Evolutionary conservation across 35 echinoderm and acorn worm species (phyloP), one percentile per base, ranked within the genome.

Genomic region (Apostichopus japonicus): DNA sequence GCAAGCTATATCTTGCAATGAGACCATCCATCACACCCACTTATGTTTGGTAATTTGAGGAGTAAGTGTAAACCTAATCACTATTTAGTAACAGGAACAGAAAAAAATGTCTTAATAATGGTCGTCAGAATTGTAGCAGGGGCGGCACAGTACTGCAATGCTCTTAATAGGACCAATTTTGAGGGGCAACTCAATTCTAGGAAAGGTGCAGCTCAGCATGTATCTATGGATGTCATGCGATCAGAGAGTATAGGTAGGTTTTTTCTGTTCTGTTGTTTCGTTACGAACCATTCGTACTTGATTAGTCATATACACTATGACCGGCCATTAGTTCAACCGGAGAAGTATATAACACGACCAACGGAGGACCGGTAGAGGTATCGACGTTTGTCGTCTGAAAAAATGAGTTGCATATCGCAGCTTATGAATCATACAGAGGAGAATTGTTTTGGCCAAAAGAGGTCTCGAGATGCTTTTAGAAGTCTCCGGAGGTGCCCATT

Each of bases 31-130:
- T 67, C 63, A 67, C 63, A 15, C 63, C 63, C 63, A 67, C 63
- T 67, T 55, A 83, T 83, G 79, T 83, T 83, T 83, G 79, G 79
- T 83, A 83, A 83, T 55, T 13, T 83, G 79, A 83, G 27, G 54
- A 55, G 79, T 6, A 83, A 83, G 79, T 83, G 79, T 83, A 83
- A 83, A 83, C 79, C 54, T 83, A 53, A 67, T 67, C 63, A 19
- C 63, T 67, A 67, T 67, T 67, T 67, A 67, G 63, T 67, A 67
- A 67, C 71, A n/a, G 16, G 3, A 75, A 75, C 23, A 75, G 13
- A 75, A 75, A 75, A 75, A 73, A 22, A 17, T 16, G 70, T 75
- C 71, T 75, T 75, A 75, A 75, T 75, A 75, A 75, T 23, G 63
- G 71, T 21, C 17, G 71, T 75, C n/a, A 19, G 71, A n/a, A 75